Percentiles rank a stretch among this genome's conserved stretches.
phyloP scores from a whole-genome alignment of 1,140 invertebrate genomes.

The Brachystomella parvula region DNA sequence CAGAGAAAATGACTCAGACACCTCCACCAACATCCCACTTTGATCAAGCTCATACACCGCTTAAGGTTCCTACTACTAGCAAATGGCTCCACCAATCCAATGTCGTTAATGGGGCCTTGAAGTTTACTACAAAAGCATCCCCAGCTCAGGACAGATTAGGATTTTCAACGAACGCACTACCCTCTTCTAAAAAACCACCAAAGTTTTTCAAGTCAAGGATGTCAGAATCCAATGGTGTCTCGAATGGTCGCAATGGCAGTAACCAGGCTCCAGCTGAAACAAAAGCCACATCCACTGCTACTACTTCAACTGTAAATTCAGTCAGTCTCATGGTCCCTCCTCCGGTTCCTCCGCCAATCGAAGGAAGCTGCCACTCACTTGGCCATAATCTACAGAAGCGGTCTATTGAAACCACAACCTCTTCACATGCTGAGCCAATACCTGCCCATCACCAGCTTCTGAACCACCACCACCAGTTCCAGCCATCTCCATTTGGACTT shows the following conservation, averaged over 20 bases:
- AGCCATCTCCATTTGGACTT: background rate
- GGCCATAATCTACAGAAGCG: background rate
- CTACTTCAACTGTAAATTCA: background rate
- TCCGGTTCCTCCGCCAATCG: background rate
- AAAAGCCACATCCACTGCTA: background rate
- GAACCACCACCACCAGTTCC: background rate
- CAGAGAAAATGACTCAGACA: background rate
- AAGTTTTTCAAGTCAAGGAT: constrained; percentile 36
- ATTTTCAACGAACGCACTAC: background rate
- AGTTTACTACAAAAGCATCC: constrained; percentile 4
- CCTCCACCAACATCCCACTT: too few relatives aligned
- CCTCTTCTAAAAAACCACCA: constrained; percentile 29
- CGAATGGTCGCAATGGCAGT: background rate
- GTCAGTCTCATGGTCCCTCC: background rate
- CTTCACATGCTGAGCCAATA: too few relatives aligned
- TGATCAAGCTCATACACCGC: background rate
- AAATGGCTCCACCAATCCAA: background rate
- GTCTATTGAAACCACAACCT: background rate
- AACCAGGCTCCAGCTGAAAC: background rate
- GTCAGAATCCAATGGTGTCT: background rate
- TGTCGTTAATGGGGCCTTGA: constrained; percentile 6
- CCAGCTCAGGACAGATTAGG: constrained; percentile 4
- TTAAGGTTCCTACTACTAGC: background rate
- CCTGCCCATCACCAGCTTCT: too few relatives aligned
- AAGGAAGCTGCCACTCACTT: background rate